Evolutionary conservation across 2,113 vertebrate genomes (phyloP).

Genomic region (Gila orcuttii): DNA sequence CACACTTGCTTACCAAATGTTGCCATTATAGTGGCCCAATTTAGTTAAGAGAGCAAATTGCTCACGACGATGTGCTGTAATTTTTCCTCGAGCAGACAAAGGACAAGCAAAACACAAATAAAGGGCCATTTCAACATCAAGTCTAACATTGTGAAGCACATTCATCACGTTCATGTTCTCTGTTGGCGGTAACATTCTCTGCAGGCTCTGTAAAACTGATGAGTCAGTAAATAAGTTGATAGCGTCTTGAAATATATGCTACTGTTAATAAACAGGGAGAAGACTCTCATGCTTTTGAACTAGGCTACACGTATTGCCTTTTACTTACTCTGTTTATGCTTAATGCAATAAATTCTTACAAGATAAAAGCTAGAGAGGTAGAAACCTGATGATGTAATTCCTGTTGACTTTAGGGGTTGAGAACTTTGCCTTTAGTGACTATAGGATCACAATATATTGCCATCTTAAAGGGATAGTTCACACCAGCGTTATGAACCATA

Average conservation of each 20-base stretch:
- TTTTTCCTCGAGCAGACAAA: constrained; percentile 22
- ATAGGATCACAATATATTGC: neutral
- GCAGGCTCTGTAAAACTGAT: neutral
- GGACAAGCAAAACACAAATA: neutral
- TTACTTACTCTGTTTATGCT: neutral
- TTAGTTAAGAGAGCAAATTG: constrained; percentile 26
- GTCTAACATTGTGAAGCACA: neutral
- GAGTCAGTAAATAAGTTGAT: neutral
- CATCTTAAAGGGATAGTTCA: neutral
- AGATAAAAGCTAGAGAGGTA: neutral
- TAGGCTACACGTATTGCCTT: neutral
- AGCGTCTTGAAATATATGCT: neutral
- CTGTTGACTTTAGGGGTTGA: neutral
- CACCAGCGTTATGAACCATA: neutral
- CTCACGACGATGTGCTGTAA: neutral
- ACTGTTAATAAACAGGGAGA: constrained; percentile 13
- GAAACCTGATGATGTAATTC: neutral
- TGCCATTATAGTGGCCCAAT: constrained; percentile 15
- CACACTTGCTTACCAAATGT: constrained; percentile 12
- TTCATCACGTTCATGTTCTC: neutral
- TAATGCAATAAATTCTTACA: constrained; percentile 13
- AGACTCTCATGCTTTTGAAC: neutral
- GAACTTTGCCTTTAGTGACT: neutral
- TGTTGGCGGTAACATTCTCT: neutral
- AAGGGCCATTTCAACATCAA: neutral